Evolutionary conservation across 2,888 invertebrate species (phyloP).

Genomic region (Brachyptera putata): DNA sequence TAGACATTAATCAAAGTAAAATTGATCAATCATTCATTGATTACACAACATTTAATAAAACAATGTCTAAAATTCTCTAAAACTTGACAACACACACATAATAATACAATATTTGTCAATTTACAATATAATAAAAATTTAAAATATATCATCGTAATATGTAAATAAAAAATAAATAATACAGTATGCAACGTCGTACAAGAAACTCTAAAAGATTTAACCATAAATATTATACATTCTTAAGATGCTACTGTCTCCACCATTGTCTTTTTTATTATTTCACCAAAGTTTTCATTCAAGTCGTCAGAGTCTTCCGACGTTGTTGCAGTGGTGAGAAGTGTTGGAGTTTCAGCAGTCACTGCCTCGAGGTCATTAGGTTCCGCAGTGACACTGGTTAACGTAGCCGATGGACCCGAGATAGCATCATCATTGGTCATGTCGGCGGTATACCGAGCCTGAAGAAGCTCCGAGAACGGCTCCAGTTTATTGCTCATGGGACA

Average conservation of each 20-base stretch:
- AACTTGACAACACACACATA: constrained; percentile 12
- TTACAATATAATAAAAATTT: too few species aligned
- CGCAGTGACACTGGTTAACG: constrained; percentile 27
- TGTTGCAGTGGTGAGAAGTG: constrained; percentile 11
- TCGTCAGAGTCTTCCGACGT: constrained; percentile 41
- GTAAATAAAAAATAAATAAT: too few species aligned
- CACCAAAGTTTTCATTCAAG: constrained; percentile 76
- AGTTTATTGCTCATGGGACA: constrained; percentile 61
- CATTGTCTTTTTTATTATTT: constrained; percentile 89
- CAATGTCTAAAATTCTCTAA: constrained; percentile 24
- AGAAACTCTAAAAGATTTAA: too few species aligned
- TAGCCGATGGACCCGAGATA: constrained; percentile 27
- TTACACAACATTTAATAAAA: constrained; percentile 32
- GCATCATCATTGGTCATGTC: constrained; percentile 39
- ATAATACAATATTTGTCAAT: neutral
- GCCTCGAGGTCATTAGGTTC: constrained; percentile 10
- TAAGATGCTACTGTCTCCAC: constrained; percentile 85
- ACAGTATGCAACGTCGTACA: too few species aligned
- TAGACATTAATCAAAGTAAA: too few species aligned
- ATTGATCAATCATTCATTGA: too few species aligned
- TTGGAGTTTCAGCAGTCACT: constrained; percentile 4
- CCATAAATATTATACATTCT: constrained; percentile 36
- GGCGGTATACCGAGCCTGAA: constrained; percentile 54
- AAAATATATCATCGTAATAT: too few species aligned
- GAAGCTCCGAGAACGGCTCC: constrained; percentile 63